Conservation (phyloP, 2,888 invertebrate genomes). For the Willowsia nigromaculata region DNA sequence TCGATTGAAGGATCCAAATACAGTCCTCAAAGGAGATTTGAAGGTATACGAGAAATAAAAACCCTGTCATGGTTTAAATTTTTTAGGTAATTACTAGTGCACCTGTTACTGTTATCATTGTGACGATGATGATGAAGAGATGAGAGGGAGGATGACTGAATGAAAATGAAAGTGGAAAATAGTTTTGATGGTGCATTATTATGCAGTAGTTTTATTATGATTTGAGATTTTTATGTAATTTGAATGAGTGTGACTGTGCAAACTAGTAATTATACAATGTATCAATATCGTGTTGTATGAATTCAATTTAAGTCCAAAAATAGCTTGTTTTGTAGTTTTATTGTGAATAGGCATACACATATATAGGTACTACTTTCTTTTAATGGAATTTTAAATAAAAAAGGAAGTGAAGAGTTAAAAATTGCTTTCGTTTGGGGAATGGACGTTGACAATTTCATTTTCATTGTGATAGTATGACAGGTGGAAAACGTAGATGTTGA, state of each 20-base stretch:
- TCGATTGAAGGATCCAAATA: too few relatives aligned
- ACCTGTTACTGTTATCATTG: neutral
- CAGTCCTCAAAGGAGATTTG: too few relatives aligned
- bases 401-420: neutral
- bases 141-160: neutral
- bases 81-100: conserved; percentile 17
- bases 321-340: too few relatives aligned
- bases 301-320: neutral
- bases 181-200: too few relatives aligned
- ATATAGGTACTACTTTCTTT: too few relatives aligned
- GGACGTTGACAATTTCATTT: conserved; percentile 24
- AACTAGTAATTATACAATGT: neutral
- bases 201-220: too few relatives aligned
- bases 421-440: conserved; percentile 6
- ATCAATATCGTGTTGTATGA: neutral
- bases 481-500: neutral
- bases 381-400: conserved; percentile 7
- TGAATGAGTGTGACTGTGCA: too few relatives aligned
- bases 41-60: neutral
- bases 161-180: conserved; percentile 27
- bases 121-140: neutral
- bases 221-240: too few relatives aligned
- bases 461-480: neutral
- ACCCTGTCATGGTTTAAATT: too few relatives aligned
- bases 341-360: too few relatives aligned